Percentiles rank a stretch among this genome's conserved stretches.
phyloP scores from a whole-genome alignment of 2,113 vertebrate species.

The Spea bombifrons region DNA sequence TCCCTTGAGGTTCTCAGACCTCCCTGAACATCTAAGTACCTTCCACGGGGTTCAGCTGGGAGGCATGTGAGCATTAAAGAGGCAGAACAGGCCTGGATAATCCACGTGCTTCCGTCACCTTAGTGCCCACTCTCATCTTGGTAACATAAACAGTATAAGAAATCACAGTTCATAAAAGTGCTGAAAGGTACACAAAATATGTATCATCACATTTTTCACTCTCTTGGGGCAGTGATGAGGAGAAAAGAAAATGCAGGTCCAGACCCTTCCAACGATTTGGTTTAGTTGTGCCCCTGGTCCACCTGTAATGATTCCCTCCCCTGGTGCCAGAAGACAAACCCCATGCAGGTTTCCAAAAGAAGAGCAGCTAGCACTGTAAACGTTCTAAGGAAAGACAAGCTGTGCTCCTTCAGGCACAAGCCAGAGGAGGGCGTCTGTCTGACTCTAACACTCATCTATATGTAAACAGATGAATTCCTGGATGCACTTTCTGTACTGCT shows the following conservation, averaged over 20 bases:
- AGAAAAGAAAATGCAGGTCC: conserved; percentile 34
- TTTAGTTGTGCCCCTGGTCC: conserved; percentile 45
- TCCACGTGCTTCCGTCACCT: conserved; percentile 11
- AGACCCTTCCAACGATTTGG: conserved; percentile 34
- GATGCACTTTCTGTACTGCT: conserved; percentile 94
- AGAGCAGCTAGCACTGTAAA: conserved; percentile 41
- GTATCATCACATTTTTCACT: conserved; percentile 26
- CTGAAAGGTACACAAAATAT: conserved; percentile 45
- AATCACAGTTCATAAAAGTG: conserved; percentile 48
- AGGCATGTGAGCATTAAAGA: conserved; percentile 16
- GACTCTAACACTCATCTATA: conserved; percentile 84
- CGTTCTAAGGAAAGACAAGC: conserved; percentile 50
- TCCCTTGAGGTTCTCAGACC: background rate
- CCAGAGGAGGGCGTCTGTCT: conserved; percentile 23
- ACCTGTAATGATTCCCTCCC: conserved; percentile 41
- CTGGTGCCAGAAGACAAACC: conserved; percentile 29
- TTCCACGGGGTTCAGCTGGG: conserved; percentile 27
- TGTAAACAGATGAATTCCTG: conserved; percentile 96
- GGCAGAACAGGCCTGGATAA: conserved; percentile 7
- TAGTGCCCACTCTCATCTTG: conserved; percentile 26
- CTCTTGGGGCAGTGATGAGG: conserved; percentile 28
- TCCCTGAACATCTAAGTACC: conserved; percentile 30
- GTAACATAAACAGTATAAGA: conserved; percentile 31
- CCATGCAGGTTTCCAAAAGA: conserved; percentile 48
- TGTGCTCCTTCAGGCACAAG: conserved; percentile 41